Evolutionary conservation across 2,113 vertebrate species (phyloP), one percentile per base, ranked within the genome.

Genomic region (Beaufortia kweichowensis): DNA sequence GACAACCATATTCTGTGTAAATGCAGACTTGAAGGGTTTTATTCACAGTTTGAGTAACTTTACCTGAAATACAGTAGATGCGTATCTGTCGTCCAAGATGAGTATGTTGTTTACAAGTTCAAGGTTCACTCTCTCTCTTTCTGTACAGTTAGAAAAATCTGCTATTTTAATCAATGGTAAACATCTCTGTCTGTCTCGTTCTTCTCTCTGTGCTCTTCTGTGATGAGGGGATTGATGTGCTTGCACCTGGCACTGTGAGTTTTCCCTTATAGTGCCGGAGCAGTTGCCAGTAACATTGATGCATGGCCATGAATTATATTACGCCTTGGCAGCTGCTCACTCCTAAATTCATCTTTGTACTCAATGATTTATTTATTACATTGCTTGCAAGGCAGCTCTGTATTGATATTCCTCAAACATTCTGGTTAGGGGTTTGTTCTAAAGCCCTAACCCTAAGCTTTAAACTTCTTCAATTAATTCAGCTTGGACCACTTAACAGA

Each of bases 271-370:
- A 88, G 82, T 86, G 87, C 85, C 84, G 84, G 84, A 90, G 85
- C 83, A 73, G 84, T 85, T 89, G 87, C 87, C 82, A 82, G 87
- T 88, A 89, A 90, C 87, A 80, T 86, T 92, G 92, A 92, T 91
- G 90, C 92, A 90, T 92, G 85, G 87, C 90, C 84, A 77, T 90
- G 90, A 93, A 92, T 92, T 90, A 89, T 90, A 91, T 92, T 91
- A 90, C 72, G 78, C 83, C 84, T 84, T 91, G 90, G 90, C 90
- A 89, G 88, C 88, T 88, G 87, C 86, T 91, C 87, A 85, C 89
- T 87, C 86, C 84, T 79, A 88, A 88, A 89, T 92, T 91, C 90
- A 90, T 93, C 88, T 92, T 88, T 88, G 86, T 87, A 86, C 86
- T 89, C 85, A 88, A 85, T 87, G 85, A 82, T 75, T 90, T 91